Base-by-base conservation (phyloP, 2,888 invertebrate species). In the Atrina japonica region DNA sequence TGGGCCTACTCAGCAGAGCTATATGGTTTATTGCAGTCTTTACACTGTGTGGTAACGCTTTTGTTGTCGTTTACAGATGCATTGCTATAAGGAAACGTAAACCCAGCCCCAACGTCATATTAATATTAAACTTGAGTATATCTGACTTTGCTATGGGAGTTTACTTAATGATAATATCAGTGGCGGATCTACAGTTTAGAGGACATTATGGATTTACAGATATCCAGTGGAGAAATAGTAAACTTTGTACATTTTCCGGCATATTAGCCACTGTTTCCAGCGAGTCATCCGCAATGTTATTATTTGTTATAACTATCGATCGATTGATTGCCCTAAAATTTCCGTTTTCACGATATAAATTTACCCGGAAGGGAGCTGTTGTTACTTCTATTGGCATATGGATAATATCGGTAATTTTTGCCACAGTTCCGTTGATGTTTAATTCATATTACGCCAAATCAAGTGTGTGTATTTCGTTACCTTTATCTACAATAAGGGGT, bases 131-230 rank as follows among this genome's bases (percentile, higher is more conserved):
- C 23, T n/a, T 59, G 14, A 43, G 43, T 23, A 40, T 59, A 9
- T 40, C 59, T 16, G 59, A 59, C 43, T 23, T 59, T 9, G n/a
- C 43, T 23, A 59, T 59, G 59, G 59, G 59, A 11, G 16, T 59
- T 11, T 59, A 59, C 25, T 14, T 59, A 14, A 25, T 43, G 21
- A 59, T 59, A 14, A 23, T 59, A 41, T 41, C 43, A 14, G 18
- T 18, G n/a, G 45, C 23, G 14, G 43, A 59, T 25, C 9, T 25
- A 3, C 9, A 23, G n/a, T 59, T 25, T 18, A 59, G 41, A 3
- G 59, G 45, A 16, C 14, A 18, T 16, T 59, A 59, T 25, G 41
- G 23, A 11, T 23, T 21, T 14, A 16, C 40, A 6, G 59, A 59
- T n/a, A 1, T 5, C n/a, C 3, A 14, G 6, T 59, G 59, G 59